Conservation (phyloP, 2,888 invertebrate species). For the Brenthis ino region DNA sequence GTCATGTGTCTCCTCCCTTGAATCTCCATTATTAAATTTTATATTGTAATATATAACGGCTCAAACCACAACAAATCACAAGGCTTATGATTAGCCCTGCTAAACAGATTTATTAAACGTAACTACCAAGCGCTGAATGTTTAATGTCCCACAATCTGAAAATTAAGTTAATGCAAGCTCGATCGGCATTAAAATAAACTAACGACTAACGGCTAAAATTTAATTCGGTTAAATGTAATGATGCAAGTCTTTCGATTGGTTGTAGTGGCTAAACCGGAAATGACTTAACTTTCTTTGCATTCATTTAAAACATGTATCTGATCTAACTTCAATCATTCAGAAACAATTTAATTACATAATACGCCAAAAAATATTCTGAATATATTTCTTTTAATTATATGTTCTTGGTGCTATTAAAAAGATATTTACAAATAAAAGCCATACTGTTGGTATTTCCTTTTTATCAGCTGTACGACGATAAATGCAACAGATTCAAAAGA, state of each 20-base stretch:
- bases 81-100: conserved; percentile 6
- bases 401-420: background rate
- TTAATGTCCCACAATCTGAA: background rate
- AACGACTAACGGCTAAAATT: conserved; percentile 46
- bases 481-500: background rate
- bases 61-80: conserved; percentile 8
- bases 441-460: background rate
- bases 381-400: background rate
- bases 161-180: conserved; percentile 21
- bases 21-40: conserved; percentile 55
- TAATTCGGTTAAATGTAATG: conserved; percentile 28
- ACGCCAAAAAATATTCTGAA: background rate
- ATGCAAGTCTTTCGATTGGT: conserved; percentile 39
- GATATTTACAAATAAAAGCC: background rate
- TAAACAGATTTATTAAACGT: background rate
- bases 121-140: conserved; percentile 1
- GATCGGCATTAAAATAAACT: conserved; percentile 36
- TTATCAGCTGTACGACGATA: conserved; percentile 12
- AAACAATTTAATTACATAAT: background rate
- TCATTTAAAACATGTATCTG: background rate
- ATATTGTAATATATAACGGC: conserved; percentile 19
- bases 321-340: background rate
- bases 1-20: conserved; percentile 57
- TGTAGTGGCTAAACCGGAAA: conserved; percentile 34
- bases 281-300: background rate